A percentile compares a stretch with the other conserved stretches of the same genome.
These are phyloP conservation scores for Drosophila murphyi DNA, from an alignment of 1,140 invertebrate species.

Conservation along the genomic window DNA sequence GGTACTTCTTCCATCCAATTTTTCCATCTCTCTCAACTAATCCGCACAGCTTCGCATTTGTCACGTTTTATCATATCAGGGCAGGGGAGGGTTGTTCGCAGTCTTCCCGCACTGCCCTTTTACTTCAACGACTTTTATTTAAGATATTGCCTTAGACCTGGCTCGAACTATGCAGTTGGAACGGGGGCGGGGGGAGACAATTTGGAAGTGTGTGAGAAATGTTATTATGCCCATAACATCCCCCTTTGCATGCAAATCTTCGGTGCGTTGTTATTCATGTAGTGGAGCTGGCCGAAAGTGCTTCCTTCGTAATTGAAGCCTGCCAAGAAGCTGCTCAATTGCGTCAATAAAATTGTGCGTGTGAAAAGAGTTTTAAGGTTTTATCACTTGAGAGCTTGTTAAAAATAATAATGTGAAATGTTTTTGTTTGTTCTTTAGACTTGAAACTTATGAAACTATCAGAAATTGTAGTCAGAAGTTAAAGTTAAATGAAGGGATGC, in stretches of 20 bases:
- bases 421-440: too few species aligned
- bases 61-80: slow-evolving; percentile 50
- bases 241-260: slow-evolving; percentile 32
- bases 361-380: background rate
- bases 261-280: slow-evolving; percentile 28
- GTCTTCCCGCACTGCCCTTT: slow-evolving; percentile 9
- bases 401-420: too few species aligned
- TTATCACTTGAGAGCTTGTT: too few species aligned
- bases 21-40: slow-evolving; percentile 28
- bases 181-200: background rate
- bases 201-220: slow-evolving; percentile 37
- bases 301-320: slow-evolving; percentile 9
- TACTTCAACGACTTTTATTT: slow-evolving; percentile 39
- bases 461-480: too few species aligned
- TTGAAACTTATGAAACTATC: too few species aligned
- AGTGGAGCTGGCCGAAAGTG: slow-evolving; percentile 38
- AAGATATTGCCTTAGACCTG: slow-evolving; percentile 41
- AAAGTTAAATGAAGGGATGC: too few species aligned
- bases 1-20: background rate
- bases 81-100: slow-evolving; percentile 22
- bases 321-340: slow-evolving; percentile 17
- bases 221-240: slow-evolving; percentile 18
- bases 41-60: slow-evolving; percentile 50
- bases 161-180: slow-evolving; percentile 17
- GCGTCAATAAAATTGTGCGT: slow-evolving; percentile 2